Base-by-base conservation (phyloP, 2,888 invertebrate genomes). In the Aphodius sticticus region DNA sequence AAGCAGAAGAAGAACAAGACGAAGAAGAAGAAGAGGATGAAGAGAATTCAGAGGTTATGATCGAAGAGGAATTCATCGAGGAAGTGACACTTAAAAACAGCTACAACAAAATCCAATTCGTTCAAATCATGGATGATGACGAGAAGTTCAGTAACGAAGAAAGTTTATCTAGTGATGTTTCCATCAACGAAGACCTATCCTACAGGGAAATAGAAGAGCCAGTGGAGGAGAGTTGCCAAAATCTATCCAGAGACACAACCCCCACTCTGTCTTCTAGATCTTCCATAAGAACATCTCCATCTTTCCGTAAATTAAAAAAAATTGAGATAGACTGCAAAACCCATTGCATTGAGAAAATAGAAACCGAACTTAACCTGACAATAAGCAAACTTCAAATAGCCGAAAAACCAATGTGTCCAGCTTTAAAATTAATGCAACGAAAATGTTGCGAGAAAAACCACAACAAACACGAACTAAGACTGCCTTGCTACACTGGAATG, bases 401-500 rank as follows among this genome's bases (percentile, higher is more conserved):
- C 37, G 87, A 88, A 79, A 88, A 87, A 82, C 84, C 85, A 0
- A 78, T 84, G 5, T 87, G 88, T 75, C 89, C 89, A 1, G 85
- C 87, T 6, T 84, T 89, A 69, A 88, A 88, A 80, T 81, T 89
- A n/a, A 85, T 86, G 72, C 85, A 86, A 79, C 83, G 88, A 77
- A 86, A 87, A 83, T 89, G 89, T 80, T 89, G 89, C 81, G 86
- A 87, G 77, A 90, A 90, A 82, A 88, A 89, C 81, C 89, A 89
- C 35, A 83, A 86, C 69, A 88, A 88, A 84, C 84, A 83, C 78
- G 83, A 85, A 37, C 86, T 87, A 71, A 90, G 89, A 81, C 83
- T 92, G 37, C 92, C 92, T 4, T 87, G 88, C 69, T 92, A 92
- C 80, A 90, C 90, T 1, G 92, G 92, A 3, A 89, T 89, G 79